Percentiles rank a stretch among this genome's conserved stretches.
Evolutionary conservation across 1,140 invertebrate genomes (phyloP).

Genomic region (Amphibalanus amphitrite): DNA sequence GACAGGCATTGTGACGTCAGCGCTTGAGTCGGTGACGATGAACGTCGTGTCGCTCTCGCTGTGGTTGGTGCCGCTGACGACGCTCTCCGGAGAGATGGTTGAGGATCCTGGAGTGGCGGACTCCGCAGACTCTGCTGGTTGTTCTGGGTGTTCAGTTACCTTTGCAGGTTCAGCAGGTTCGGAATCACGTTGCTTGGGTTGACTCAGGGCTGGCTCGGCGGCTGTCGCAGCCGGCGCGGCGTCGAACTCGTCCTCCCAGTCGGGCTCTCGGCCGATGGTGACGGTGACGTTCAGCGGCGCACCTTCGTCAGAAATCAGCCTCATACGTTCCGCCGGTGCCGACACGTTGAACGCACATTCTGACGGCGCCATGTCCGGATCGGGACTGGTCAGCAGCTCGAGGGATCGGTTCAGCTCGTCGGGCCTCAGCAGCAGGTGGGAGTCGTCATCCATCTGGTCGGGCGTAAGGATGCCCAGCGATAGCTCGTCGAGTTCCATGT

Average conservation of each 20-base stretch:
- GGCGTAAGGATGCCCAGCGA: conserved; percentile 62
- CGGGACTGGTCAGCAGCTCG: not conserved
- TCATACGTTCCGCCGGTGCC: not conserved
- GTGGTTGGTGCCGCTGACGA: too few relatives aligned
- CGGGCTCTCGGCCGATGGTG: conserved; percentile 24
- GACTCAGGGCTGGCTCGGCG: not conserved
- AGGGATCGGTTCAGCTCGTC: not conserved
- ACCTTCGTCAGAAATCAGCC: not conserved
- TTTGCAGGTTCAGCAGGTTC: too few relatives aligned
- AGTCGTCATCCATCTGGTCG: conserved; percentile 56
- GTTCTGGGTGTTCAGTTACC: too few relatives aligned
- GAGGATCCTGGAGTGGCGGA: too few relatives aligned
- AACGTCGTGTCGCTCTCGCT: not conserved
- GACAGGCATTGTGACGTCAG: not conserved
- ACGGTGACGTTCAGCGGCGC: not conserved
- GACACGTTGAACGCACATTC: not conserved
- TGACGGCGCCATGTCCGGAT: not conserved
- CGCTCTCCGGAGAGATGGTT: too few relatives aligned
- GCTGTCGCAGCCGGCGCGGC: too few relatives aligned
- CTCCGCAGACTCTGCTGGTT: too few relatives aligned
- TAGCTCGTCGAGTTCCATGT: conserved; percentile 54
- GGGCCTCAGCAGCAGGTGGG: conserved; percentile 10
- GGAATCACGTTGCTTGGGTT: too few relatives aligned
- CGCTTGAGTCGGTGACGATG: not conserved
- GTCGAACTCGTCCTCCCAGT: conserved; percentile 9